These are phyloP conservation scores for Tanypteryx hageni DNA, from an alignment of 2,888 invertebrate species.

Conservation along the genomic window DNA sequence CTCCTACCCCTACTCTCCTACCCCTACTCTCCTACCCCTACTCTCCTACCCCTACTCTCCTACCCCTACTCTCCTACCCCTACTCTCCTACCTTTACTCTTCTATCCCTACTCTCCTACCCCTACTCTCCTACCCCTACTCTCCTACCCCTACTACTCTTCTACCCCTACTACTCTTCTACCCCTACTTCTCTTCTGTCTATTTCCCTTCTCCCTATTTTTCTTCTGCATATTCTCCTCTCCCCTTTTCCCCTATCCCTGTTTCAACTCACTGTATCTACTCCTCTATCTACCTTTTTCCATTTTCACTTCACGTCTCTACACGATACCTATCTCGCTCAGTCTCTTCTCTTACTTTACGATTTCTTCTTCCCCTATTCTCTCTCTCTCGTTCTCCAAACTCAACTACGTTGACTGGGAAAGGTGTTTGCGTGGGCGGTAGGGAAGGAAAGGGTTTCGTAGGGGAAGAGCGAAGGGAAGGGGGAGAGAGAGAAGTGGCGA, in stretches of 20 bases:
- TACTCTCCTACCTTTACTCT: neutral
- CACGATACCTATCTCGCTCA: neutral
- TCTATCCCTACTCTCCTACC: neutral
- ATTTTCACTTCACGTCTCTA: neutral
- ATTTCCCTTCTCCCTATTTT: too few species aligned
- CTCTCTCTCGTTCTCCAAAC: too few species aligned
- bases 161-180: neutral
- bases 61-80: neutral
- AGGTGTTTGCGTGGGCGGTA: slow-evolving; percentile 23
- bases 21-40: too few species aligned
- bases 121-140: neutral
- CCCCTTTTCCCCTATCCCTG: too few species aligned
- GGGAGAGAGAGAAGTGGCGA: neutral
- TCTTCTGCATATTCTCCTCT: too few species aligned
- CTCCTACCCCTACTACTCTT: neutral
- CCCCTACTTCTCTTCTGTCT: neutral
- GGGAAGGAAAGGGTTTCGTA: neutral
- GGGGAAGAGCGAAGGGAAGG: neutral
- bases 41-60: neutral
- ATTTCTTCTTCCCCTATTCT: neutral
- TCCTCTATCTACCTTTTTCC: too few species aligned
- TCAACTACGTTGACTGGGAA: neutral
- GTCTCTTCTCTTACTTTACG: neutral
- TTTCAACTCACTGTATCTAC: neutral
- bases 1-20: too few species aligned